A percentile compares a stretch with the other conserved stretches of the same genome.
These are phyloP conservation scores for Phaonia tiefii DNA, from an alignment of 2,888 invertebrate species.

Conservation along the genomic window DNA sequence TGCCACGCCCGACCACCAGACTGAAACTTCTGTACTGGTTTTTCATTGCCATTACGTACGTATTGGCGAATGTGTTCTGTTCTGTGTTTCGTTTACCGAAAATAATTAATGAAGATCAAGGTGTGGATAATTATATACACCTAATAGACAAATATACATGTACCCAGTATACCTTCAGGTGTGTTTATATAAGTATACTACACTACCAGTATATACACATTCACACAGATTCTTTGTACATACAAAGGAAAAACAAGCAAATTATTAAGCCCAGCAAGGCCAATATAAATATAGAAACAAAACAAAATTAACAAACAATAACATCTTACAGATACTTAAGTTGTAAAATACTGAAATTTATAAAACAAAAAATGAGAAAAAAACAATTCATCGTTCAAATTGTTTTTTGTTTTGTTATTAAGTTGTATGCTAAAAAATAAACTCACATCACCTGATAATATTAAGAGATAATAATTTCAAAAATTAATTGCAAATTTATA, in stretches of 20 bases:
- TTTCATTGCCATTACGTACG: not conserved
- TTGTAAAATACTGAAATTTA: not conserved
- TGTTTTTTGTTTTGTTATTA: too few species aligned
- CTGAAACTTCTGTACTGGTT: too few species aligned
- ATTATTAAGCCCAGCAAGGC: not conserved
- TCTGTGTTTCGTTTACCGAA: not conserved
- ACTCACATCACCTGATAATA: not conserved
- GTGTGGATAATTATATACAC: not conserved
- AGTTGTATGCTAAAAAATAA: not conserved
- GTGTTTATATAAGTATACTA: too few species aligned
- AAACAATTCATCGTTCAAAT: not conserved
- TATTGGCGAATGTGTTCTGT: not conserved
- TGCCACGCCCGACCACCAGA: not conserved
- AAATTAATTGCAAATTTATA: not conserved
- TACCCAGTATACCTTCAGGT: not conserved
- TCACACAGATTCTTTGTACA: too few species aligned
- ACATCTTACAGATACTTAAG: not conserved
- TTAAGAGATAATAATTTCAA: too few species aligned
- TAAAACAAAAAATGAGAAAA: not conserved
- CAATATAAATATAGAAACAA: not conserved
- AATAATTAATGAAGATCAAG: conserved; percentile 14
- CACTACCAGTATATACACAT: too few species aligned
- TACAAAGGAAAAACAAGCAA: conserved; percentile 2
- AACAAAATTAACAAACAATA: not conserved
- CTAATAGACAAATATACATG: not conserved